Conservation (phyloP, 2,888 invertebrate genomes). For the Plutella xylostella region DNA sequence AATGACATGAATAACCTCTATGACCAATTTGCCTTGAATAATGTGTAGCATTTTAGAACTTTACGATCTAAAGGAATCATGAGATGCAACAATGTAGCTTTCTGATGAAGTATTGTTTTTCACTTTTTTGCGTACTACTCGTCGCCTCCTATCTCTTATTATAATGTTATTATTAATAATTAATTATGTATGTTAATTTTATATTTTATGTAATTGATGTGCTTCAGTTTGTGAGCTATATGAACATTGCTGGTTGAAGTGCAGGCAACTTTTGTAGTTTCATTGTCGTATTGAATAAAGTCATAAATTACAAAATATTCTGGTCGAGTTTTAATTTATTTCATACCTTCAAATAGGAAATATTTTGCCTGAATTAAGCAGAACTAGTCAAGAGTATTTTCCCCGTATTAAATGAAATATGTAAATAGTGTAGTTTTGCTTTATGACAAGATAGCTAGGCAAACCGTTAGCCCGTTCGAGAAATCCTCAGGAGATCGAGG, state of each 20-base stretch:
- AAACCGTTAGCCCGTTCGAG: no score
- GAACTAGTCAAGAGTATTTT: no score
- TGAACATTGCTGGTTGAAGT: constrained; percentile 61
- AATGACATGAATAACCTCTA: constrained; percentile 51
- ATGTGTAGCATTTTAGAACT: constrained; percentile 64
- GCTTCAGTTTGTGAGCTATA: constrained; percentile 66
- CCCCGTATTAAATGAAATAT: no score
- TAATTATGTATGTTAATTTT: constrained; percentile 47
- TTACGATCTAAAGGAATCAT: constrained; percentile 61
- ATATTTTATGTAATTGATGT: constrained; percentile 46
- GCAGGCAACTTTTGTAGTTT: constrained; percentile 71
- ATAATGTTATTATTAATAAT: constrained; percentile 46
- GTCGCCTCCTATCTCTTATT: constrained; percentile 36
- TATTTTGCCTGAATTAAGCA: no score
- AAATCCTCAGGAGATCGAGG: no score
- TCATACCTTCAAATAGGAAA: no score
- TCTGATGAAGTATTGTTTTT: constrained; percentile 34
- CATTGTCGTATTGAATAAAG: constrained; percentile 71
- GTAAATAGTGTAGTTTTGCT: no score
- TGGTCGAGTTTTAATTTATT: no score
- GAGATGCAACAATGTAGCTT: constrained; percentile 56
- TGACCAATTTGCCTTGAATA: constrained; percentile 70
- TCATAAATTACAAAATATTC: constrained; percentile 59
- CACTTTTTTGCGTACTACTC: constrained; percentile 65
- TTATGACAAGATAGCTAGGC: no score